Conservation (phyloP, 2,888 invertebrate species). For the Synanthedon myopaeformis region DNA sequence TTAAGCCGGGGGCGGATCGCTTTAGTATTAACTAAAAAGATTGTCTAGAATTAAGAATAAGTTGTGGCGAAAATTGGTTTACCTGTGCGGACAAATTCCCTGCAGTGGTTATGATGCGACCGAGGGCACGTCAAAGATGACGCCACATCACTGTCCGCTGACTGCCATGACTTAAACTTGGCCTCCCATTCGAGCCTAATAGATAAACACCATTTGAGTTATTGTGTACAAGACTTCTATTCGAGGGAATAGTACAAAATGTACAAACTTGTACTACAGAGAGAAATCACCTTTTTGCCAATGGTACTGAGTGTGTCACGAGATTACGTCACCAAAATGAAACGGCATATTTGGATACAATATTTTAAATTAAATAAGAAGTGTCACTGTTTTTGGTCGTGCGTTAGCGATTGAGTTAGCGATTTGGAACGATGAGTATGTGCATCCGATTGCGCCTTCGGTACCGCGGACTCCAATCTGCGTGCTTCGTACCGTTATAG, state of each 20-base stretch:
- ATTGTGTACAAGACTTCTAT: not conserved
- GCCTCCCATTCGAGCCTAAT: slow-evolving; percentile 32
- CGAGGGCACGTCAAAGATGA: slow-evolving; percentile 25
- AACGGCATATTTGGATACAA: too few relatives aligned
- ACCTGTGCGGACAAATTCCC: not conserved
- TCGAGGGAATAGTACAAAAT: too few relatives aligned
- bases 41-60: too few relatives aligned
- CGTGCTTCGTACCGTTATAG: slow-evolving; percentile 27
- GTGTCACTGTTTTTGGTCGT: too few relatives aligned
- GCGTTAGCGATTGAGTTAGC: slow-evolving; percentile 17
- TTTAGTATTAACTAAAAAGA: too few relatives aligned
- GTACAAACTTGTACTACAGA: too few relatives aligned
- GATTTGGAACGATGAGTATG: slow-evolving; percentile 22
- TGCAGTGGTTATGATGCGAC: not conserved
- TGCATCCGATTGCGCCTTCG: slow-evolving; percentile 33
- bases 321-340: too few relatives aligned
- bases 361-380: too few relatives aligned
- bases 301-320: too few relatives aligned
- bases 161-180: slow-evolving; percentile 48
- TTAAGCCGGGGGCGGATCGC: too few relatives aligned
- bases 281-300: too few relatives aligned
- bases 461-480: slow-evolving; percentile 31
- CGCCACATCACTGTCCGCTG: slow-evolving; percentile 24
- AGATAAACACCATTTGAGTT: not conserved
- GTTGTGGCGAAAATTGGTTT: too few relatives aligned